Percentiles rank a stretch among this genome's conserved stretches.
These are phyloP conservation scores for Patella caerulea DNA, from an alignment of 2,888 invertebrate genomes.

Conservation along the genomic window DNA sequence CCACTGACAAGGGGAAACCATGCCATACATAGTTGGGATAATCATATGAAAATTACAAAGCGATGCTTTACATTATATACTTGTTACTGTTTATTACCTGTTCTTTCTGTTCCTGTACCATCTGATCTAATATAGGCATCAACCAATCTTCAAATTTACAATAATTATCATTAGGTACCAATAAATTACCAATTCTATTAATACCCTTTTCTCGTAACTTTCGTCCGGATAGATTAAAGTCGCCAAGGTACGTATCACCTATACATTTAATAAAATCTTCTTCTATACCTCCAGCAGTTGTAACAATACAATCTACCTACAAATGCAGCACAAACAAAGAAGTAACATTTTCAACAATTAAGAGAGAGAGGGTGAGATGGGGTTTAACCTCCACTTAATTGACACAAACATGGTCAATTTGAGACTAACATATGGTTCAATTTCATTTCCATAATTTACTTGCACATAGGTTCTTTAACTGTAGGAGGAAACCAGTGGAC, in stretches of 20 bases:
- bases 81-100: constrained; percentile 67
- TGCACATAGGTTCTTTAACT: too few relatives aligned
- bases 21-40: not conserved
- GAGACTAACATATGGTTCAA: too few relatives aligned
- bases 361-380: not conserved
- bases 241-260: constrained; percentile 93
- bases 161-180: constrained; percentile 98
- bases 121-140: constrained; percentile 90
- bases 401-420: too few relatives aligned
- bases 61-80: too few relatives aligned
- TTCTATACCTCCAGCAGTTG: constrained; percentile 97
- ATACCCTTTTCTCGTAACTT: constrained; percentile 86
- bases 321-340: constrained; percentile 16
- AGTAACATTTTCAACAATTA: not conserved
- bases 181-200: constrained; percentile 91
- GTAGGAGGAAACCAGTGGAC: too few relatives aligned
- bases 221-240: constrained; percentile 86
- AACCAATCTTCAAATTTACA: constrained; percentile 98
- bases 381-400: too few relatives aligned
- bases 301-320: constrained; percentile 94
- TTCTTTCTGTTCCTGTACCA: constrained; percentile 88
- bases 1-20: too few relatives aligned
- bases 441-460: too few relatives aligned
- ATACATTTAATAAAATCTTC: constrained; percentile 99
- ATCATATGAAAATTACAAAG: too few relatives aligned